A percentile compares a stretch with the other conserved stretches of the same genome.
phyloP scores from a whole-genome alignment of 2,113 vertebrate species.

The Gambusia holbrooki region DNA sequence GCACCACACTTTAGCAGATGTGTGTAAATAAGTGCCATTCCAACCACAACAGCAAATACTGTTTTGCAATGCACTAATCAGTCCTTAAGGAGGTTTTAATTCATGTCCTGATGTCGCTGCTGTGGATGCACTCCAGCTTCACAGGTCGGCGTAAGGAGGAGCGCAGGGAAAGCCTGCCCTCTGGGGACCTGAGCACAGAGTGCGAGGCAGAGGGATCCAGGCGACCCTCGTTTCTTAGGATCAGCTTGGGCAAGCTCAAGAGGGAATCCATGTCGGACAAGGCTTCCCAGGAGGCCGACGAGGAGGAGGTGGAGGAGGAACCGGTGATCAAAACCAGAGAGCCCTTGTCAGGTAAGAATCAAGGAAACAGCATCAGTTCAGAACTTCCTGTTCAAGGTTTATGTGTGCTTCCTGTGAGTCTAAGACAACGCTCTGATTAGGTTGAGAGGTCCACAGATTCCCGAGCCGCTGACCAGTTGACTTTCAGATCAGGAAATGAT shows the following conservation, averaged over 20 bases:
- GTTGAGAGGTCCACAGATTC: constrained; percentile 41
- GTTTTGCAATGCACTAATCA: constrained; percentile 2
- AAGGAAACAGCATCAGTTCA: not conserved
- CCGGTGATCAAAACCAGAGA: constrained; percentile 80
- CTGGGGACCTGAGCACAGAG: constrained; percentile 65
- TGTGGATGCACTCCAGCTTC: constrained; percentile 62
- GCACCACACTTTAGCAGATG: constrained; percentile 34
- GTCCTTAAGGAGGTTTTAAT: not conserved
- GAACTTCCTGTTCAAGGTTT: constrained; percentile 18
- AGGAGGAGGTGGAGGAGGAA: constrained; percentile 73
- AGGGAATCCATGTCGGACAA: constrained; percentile 84
- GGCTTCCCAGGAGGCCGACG: constrained; percentile 73
- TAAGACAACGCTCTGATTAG: constrained; percentile 56
- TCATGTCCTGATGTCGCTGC: constrained; percentile 11
- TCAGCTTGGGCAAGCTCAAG: constrained; percentile 82
- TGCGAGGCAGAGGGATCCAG: constrained; percentile 70
- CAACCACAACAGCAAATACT: constrained; percentile 13
- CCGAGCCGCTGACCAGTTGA: constrained; percentile 63
- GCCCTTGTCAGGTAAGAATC: constrained; percentile 85
- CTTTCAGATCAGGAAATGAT: constrained; percentile 69
- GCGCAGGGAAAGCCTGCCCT: constrained; percentile 76
- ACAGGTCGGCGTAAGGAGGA: constrained; percentile 78
- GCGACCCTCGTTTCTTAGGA: constrained; percentile 83
- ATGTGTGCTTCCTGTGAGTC: constrained; percentile 43
- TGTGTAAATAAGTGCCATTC: constrained; percentile 51